Evolutionary conservation across 2,888 invertebrate species (phyloP).

Genomic region (Eupithecia inturbata): DNA sequence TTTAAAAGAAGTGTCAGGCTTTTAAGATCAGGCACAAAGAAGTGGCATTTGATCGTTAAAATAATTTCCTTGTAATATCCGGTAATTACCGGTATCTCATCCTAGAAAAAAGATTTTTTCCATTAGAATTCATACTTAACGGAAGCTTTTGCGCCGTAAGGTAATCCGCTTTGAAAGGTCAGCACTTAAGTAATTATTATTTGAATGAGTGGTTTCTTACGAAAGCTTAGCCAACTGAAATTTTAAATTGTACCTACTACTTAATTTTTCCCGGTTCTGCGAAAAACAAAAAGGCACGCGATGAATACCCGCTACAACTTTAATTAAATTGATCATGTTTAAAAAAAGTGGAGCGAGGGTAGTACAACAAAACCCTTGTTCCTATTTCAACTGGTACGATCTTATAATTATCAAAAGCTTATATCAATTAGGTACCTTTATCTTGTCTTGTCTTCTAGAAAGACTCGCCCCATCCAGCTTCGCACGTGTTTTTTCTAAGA

Average conservation of each 20-base stretch:
- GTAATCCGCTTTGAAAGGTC: background rate
- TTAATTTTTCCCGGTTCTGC: background rate
- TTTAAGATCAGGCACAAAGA: background rate
- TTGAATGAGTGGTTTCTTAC: background rate
- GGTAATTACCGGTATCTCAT: slow-evolving; percentile 5
- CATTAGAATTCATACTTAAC: slow-evolving; percentile 1
- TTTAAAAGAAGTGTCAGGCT: background rate
- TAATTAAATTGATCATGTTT: background rate
- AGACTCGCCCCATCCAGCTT: background rate
- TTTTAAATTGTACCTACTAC: background rate
- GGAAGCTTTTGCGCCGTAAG: background rate
- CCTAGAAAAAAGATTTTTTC: background rate
- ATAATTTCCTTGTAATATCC: background rate
- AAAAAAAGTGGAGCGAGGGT: background rate
- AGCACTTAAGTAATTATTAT: slow-evolving; percentile 2
- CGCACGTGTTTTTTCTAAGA: background rate
- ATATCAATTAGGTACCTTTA: background rate
- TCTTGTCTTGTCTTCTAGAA: background rate
- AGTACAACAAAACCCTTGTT: background rate
- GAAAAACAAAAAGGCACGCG: background rate
- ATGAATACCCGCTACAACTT: background rate
- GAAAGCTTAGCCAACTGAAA: background rate
- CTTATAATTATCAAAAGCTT: background rate
- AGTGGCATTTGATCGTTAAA: background rate
- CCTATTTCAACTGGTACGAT: background rate